These are phyloP conservation scores for Prochilodus magdalenae DNA, from an alignment of 2,113 vertebrate species.

Conservation along the genomic window DNA sequence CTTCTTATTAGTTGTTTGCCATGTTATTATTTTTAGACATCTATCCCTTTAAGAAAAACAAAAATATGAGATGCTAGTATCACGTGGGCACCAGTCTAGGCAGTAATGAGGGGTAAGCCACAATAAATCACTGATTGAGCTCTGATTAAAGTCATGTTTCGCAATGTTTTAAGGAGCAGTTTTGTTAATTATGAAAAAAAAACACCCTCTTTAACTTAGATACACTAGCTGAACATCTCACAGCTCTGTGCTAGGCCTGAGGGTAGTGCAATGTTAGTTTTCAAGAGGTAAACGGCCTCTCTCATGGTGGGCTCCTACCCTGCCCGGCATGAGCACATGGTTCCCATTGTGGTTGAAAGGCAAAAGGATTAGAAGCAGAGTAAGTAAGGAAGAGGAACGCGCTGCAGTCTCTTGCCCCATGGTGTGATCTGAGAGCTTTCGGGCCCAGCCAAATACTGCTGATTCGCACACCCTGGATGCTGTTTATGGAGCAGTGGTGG, in stretches of 20 bases:
- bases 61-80: neutral
- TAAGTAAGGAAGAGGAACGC: constrained; percentile 51
- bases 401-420: constrained; percentile 69
- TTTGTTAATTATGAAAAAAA: constrained; percentile 6
- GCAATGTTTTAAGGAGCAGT: constrained; percentile 4
- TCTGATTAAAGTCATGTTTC: constrained; percentile 10
- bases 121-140: constrained; percentile 10
- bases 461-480: constrained; percentile 65
- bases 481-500: constrained; percentile 35
- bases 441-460: constrained; percentile 67
- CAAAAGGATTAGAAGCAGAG: constrained; percentile 73
- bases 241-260: constrained; percentile 32
- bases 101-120: neutral
- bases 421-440: constrained; percentile 70
- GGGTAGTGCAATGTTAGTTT: constrained; percentile 71
- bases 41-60: constrained; percentile 13
- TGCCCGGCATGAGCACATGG: constrained; percentile 74
- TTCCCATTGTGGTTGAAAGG: constrained; percentile 78
- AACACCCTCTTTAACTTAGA: constrained; percentile 13
- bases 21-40: neutral
- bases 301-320: constrained; percentile 73
- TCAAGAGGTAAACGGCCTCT: constrained; percentile 73
- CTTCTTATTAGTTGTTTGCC: neutral
- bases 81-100: neutral
- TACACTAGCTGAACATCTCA: constrained; percentile 28